Evolutionary conservation across 2,797 vertebrate species (phyloP), one percentile per base, ranked within the genome.

Genomic region (Alouatta caraya): DNA sequence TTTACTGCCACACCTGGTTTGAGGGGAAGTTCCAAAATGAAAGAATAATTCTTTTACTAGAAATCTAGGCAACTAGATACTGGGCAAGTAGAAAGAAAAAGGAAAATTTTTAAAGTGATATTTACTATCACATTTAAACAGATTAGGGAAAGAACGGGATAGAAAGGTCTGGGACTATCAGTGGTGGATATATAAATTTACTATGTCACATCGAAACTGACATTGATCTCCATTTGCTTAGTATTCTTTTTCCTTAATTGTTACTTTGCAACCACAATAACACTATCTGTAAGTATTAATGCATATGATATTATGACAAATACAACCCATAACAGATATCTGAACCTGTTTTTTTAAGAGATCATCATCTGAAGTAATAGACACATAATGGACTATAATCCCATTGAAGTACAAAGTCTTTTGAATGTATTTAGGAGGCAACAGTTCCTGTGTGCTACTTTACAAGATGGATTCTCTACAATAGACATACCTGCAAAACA

Each of bases 21-120:
- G 13, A 26, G 0, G 19, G 0, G 0, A 2, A 13, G 11, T 80
- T 10, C 12, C 37, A 81, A 48, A 88, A 8, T 88, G 61, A 93
- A 84, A 75, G 1, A 28, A 21, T 4, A 24, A 39, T 37, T 2
- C 0, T 44, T 89, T 86, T 22, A 73, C 26, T 30, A 81, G 39
- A 73, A 70, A 85, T 64, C 33, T 79, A 1, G 17, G 57, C 4
- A 17, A 57, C 76, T 10, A 44, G 26, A 73, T 79, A 8, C 26
- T 72, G 33, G 37, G 24, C 21, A 80, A 12, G 22, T 24, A 75
- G 39, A 72, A 64, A 61, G 57, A 7, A 81, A 61, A 84, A 26
- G 1, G 22, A 94, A 81, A 46, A 26, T 30, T 33, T 5, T 46
- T 48, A 78, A 94, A 78, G 93, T 5, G 22, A 33, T 78, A 64